A percentile compares a stretch with the other conserved stretches of the same genome.
Evolutionary conservation across 2,888 invertebrate genomes (phyloP).

Genomic region (Cordylochernes scorpioides): DNA sequence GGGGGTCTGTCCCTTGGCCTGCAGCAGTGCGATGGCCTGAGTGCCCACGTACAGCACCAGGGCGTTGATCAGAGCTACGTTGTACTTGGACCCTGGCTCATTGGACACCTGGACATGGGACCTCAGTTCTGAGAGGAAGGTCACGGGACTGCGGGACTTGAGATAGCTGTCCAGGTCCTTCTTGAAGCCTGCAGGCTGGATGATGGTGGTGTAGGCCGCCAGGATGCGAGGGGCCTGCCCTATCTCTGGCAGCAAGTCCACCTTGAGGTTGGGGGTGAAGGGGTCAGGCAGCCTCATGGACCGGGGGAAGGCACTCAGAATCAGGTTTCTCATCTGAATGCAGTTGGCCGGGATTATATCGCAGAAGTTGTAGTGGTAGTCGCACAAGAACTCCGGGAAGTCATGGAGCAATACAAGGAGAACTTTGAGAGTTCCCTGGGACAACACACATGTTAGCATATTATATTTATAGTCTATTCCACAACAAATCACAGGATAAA

Average conservation of each 20-base stretch:
- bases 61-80: constrained; percentile 85
- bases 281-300: constrained; percentile 97
- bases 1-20: constrained; percentile 66
- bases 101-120: constrained; percentile 30
- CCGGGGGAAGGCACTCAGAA: constrained; percentile 86
- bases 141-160: constrained; percentile 74
- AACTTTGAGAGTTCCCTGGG: constrained; percentile 49
- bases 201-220: constrained; percentile 57
- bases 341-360: constrained; percentile 98
- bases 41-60: constrained; percentile 90
- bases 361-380: constrained; percentile 95
- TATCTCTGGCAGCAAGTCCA: constrained; percentile 69
- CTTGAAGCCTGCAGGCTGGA: constrained; percentile 63
- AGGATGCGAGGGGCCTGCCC: constrained; percentile 61
- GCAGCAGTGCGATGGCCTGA: constrained; percentile 72
- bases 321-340: constrained; percentile 89
- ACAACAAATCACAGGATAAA: not conserved
- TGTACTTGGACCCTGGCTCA: constrained; percentile 72
- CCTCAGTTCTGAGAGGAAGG: constrained; percentile 71
- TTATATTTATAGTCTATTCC: too few relatives aligned
- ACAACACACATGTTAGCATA: not conserved
- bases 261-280: constrained; percentile 85
- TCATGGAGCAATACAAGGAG: constrained; percentile 84
- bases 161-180: constrained; percentile 85
- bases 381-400: constrained; percentile 95